Evolutionary conservation across 2,113 vertebrate species (phyloP).

Genomic region (Rhinolophus ferrumequinum): DNA sequence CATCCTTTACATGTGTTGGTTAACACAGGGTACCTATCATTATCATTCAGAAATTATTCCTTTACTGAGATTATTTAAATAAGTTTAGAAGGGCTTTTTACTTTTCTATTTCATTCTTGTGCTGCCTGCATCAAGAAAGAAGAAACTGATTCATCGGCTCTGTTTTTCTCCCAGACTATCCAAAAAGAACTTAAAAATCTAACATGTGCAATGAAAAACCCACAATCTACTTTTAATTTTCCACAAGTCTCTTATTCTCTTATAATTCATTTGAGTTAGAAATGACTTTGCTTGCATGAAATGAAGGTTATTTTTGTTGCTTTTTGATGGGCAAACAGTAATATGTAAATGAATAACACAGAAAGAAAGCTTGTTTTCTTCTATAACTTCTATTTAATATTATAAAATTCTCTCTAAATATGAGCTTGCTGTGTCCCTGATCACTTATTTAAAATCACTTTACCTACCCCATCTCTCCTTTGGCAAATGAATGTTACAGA

Average conservation of each 20-base stretch:
- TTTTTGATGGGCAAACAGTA: neutral
- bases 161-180: slow-evolving; percentile 65
- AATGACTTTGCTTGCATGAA: slow-evolving; percentile 17
- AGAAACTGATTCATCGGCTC: slow-evolving; percentile 50
- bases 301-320: slow-evolving; percentile 21
- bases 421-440: neutral
- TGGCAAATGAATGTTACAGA: neutral
- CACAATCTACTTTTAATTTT: neutral
- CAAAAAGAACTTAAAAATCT: slow-evolving; percentile 52
- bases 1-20: neutral
- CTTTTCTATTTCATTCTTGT: slow-evolving; percentile 22
- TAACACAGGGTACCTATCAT: neutral
- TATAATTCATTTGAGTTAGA: neutral
- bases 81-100: slow-evolving; percentile 49
- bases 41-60: neutral
- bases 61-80: slow-evolving; percentile 24
- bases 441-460: slow-evolving; percentile 13
- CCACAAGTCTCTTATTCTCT: slow-evolving; percentile 21
- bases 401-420: neutral
- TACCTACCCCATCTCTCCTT: neutral
- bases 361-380: neutral
- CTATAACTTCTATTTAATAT: slow-evolving; percentile 35
- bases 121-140: neutral
- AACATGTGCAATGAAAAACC: neutral
- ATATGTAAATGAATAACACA: neutral